These are phyloP conservation scores for Pantherophis vulpinus DNA, from an alignment of 2,797 vertebrate genomes.

Conservation along the genomic window DNA sequence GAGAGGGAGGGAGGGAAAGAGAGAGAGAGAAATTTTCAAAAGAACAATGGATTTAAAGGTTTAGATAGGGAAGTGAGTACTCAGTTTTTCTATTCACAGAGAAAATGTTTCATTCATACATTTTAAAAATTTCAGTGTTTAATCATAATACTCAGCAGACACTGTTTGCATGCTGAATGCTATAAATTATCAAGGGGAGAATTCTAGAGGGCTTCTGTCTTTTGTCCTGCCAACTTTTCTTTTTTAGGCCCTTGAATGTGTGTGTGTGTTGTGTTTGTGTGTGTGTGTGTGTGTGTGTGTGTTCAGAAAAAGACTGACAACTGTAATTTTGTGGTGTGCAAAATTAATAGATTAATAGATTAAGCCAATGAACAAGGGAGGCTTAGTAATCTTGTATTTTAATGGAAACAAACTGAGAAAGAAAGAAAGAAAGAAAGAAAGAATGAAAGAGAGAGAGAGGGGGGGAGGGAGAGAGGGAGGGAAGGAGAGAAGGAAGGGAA, in stretches of 20 bases:
- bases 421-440: not conserved
- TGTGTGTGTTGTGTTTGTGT: no score
- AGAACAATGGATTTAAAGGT: constrained; percentile 15
- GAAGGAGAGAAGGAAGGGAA: constrained; percentile 1
- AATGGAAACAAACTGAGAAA: constrained; percentile 55
- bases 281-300: not conserved
- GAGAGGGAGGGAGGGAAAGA: not conserved
- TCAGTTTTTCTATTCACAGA: not conserved
- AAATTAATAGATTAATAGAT: constrained; percentile 49
- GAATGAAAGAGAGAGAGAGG: constrained; percentile 30
- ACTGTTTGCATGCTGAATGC: constrained; percentile 18
- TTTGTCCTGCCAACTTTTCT: constrained; percentile 41
- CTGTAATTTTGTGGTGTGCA: constrained; percentile 25
- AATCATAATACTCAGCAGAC: constrained; percentile 46
- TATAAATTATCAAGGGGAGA: constrained; percentile 39
- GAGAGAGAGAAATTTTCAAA: constrained; percentile 29
- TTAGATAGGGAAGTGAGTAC: constrained; percentile 2
- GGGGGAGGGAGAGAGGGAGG: constrained; percentile 35
- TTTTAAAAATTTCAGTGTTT: constrained; percentile 49
- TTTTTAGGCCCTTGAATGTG: constrained; percentile 38
- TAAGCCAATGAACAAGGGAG: constrained; percentile 27
- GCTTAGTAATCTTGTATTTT: constrained; percentile 47
- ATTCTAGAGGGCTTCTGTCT: constrained; percentile 35
- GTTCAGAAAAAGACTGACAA: constrained; percentile 16
- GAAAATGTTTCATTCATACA: constrained; percentile 39